Evolutionary conservation across 2,888 invertebrate genomes (phyloP).

Genomic region (Parnassius apollo): DNA sequence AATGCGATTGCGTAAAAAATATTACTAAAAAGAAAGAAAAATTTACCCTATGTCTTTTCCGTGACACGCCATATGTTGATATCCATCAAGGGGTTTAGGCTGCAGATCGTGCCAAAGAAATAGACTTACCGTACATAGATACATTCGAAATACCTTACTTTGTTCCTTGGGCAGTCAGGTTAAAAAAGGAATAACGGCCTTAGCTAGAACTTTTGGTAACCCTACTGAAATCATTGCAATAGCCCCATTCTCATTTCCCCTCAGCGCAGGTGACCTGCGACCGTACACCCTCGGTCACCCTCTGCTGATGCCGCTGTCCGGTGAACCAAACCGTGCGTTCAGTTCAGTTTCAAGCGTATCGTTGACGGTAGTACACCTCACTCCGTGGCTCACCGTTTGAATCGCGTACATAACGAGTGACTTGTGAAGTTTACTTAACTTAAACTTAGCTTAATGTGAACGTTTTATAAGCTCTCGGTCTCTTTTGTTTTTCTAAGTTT

Average conservation of each 20-base stretch:
- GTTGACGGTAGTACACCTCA: conserved; percentile 4
- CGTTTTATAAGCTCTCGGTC: conserved; percentile 1
- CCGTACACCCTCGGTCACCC: conserved; percentile 25
- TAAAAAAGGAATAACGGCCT: too few species aligned
- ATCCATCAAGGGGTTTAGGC: too few species aligned
- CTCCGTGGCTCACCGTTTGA: not conserved
- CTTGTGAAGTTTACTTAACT: conserved; percentile 10
- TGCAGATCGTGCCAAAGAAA: too few species aligned
- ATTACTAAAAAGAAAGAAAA: too few species aligned
- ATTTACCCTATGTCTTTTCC: too few species aligned
- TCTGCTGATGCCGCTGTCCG: conserved; percentile 17
- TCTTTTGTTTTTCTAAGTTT: conserved; percentile 4
- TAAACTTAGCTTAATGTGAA: not conserved
- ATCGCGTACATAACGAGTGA: not conserved
- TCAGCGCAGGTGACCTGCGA: conserved; percentile 22
- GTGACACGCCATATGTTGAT: too few species aligned
- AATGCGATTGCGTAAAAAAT: too few species aligned
- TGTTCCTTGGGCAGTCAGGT: too few species aligned
- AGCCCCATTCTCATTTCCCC: conserved; percentile 6
- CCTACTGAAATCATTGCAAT: conserved; percentile 12
- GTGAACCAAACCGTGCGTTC: conserved; percentile 6
- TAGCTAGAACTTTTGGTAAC: not conserved
- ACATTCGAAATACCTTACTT: too few species aligned
- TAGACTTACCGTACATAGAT: too few species aligned
- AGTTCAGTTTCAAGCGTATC: conserved; percentile 14